Conservation (phyloP, 2,797 vertebrate genomes). For the Valencia hispanica region DNA sequence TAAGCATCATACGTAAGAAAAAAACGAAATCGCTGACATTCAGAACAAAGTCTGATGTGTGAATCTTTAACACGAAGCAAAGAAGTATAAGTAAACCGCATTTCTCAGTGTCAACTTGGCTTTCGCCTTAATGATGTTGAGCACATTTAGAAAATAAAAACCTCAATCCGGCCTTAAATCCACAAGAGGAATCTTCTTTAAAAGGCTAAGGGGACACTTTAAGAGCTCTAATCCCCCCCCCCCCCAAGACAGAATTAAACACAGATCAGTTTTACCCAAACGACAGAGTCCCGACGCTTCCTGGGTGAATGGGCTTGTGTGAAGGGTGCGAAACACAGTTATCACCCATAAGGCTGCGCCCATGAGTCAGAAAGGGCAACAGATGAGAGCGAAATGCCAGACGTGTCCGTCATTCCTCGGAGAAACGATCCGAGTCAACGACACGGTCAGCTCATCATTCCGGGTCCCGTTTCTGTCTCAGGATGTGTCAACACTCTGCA, state of each 20-base stretch:
- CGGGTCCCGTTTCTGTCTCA: conserved; percentile 26
- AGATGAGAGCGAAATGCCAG: conserved; percentile 42
- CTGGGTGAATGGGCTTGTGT: background rate
- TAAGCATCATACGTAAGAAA: background rate
- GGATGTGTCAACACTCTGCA: conserved; percentile 44
- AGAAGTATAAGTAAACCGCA: too few relatives aligned
- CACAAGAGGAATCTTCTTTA: conserved; percentile 7
- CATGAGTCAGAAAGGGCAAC: conserved; percentile 30
- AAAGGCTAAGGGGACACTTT: background rate
- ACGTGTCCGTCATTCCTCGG: conserved; percentile 38
- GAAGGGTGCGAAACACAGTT: conserved; percentile 19
- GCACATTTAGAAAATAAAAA: background rate
- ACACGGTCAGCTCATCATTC: conserved; percentile 11
- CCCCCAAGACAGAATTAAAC: conserved; percentile 1
- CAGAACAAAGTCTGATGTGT: background rate
- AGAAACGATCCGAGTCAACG: conserved; percentile 21
- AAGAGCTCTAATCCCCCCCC: conserved; percentile 1
- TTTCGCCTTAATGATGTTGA: background rate
- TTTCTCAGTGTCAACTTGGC: background rate
- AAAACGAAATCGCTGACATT: too few relatives aligned
- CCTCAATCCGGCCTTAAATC: background rate
- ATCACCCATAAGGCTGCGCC: conserved; percentile 31
- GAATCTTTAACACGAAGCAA: background rate
- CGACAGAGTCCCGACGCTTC: background rate
- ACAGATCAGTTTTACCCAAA: background rate